Base-by-base conservation (phyloP, 2,797 vertebrate genomes). In the Girardinus metallicus region DNA sequence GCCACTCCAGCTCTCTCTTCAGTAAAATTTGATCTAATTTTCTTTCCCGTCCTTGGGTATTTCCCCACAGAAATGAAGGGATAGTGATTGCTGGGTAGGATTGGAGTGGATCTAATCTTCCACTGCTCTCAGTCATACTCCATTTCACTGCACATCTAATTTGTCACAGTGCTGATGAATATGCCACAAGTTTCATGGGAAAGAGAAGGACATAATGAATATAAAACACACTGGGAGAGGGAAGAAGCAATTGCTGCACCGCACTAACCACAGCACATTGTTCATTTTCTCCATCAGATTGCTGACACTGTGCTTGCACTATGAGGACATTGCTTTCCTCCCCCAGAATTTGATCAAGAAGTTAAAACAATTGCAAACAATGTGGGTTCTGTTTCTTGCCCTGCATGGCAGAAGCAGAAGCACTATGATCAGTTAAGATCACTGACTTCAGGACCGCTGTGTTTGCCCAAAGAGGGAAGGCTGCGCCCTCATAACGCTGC, bases 131-230 rank as follows among this genome's bases (percentile, higher is more conserved):
- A 90, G 92, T 94, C 94, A 92, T 93, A 93, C 92, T 94, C 90
- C 86, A 93, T 95, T 94, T 93, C 93, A 94, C 94, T 93, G 91
- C 93, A 92, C 93, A 95, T 95, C 93, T 94, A 93, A 95, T 95
- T 95, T 94, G 94, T 95, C 94, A 95, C 93, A 93, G 91, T 94
- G 91, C 94, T 94, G 93, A 94, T 94, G 91, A 95, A 93, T 92
- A 93, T 90, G 90, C 92, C 91, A 93, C 93, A 92, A 92, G 91
- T 94, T 94, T 91, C 90, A 92, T 91, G 91, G 92, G 92, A 94
- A 94, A 92, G 92, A 93, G 88, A 87, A 91, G 79, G 90, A 90
- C 90, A 91, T 92, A 93, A 93, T 94, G 91, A 95, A 94, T 91
- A 93, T 93, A 90, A 92, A 92, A 93, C 83, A 89, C 89, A 92